These are phyloP conservation scores for Cerceris rybyensis DNA, from an alignment of 2,888 invertebrate species.

Conservation along the genomic window DNA sequence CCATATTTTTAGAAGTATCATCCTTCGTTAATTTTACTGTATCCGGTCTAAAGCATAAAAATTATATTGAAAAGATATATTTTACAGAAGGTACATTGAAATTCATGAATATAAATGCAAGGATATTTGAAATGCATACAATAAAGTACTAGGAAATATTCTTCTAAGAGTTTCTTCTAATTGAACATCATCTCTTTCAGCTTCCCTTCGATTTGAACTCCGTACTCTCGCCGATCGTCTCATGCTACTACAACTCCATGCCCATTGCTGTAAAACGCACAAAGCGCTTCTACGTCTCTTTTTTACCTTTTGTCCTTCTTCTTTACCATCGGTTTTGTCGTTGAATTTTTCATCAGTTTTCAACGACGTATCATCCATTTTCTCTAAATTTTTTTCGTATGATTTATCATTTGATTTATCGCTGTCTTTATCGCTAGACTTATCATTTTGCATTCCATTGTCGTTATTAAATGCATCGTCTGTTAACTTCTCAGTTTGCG, in stretches of 20 bases:
- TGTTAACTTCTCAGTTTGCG: slow-evolving; percentile 73
- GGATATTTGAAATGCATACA: slow-evolving; percentile 73
- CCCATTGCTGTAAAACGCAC: slow-evolving; percentile 89
- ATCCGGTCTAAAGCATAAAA: slow-evolving; percentile 74
- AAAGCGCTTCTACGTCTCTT: slow-evolving; percentile 89
- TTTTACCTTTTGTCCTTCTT: slow-evolving; percentile 83
- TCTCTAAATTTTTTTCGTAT: slow-evolving; percentile 66
- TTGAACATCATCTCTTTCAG: slow-evolving; percentile 84
- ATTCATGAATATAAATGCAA: slow-evolving; percentile 23
- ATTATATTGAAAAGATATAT: slow-evolving; percentile 21
- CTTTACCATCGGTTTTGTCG: slow-evolving; percentile 80
- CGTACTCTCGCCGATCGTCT: slow-evolving; percentile 81
- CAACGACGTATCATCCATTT: slow-evolving; percentile 66
- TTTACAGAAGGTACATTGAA: slow-evolving; percentile 28
- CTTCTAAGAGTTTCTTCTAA: slow-evolving; percentile 87
- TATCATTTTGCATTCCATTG: slow-evolving; percentile 77
- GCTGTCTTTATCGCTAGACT: slow-evolving; percentile 78
- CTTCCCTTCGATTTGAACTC: slow-evolving; percentile 83
- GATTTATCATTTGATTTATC: slow-evolving; percentile 65
- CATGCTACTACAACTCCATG: slow-evolving; percentile 86
- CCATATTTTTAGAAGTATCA: slow-evolving; percentile 80
- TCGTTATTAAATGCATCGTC: slow-evolving; percentile 53
- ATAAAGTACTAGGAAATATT: slow-evolving; percentile 86
- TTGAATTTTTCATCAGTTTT: slow-evolving; percentile 76
- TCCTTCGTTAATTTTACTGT: slow-evolving; percentile 81